Evolutionary conservation across 1,140 invertebrate species (phyloP).

Genomic region (Diuraphis noxia): DNA sequence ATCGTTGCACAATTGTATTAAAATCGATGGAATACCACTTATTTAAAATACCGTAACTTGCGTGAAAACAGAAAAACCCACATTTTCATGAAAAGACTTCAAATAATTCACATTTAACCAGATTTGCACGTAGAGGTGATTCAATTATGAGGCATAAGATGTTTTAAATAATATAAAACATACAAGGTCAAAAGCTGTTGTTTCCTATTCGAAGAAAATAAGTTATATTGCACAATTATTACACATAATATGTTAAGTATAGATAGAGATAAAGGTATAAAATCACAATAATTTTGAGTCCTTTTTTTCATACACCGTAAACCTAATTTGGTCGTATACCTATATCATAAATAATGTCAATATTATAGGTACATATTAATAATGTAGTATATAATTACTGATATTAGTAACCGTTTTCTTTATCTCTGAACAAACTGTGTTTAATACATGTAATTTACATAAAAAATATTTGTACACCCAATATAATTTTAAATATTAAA

Average conservation of each 20-base stretch:
- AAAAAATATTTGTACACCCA: constrained; percentile 11
- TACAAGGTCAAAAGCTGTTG: background rate
- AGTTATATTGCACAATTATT: constrained; percentile 1
- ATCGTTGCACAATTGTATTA: background rate
- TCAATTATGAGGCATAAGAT: background rate
- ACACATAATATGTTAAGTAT: background rate
- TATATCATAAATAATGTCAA: background rate
- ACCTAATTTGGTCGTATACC: background rate
- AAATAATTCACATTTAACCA: background rate
- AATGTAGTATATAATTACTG: background rate
- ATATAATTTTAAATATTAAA: constrained; percentile 29
- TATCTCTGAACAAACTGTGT: background rate
- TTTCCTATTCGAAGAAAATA: background rate
- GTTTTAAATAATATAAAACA: constrained; percentile 6
- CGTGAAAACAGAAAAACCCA: constrained; percentile 11
- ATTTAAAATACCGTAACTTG: background rate
- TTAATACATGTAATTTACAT: constrained; percentile 16
- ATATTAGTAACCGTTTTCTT: background rate
- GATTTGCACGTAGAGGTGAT: constrained; percentile 10
- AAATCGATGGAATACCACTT: constrained; percentile 23
- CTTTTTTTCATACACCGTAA: background rate
- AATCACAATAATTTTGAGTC: background rate
- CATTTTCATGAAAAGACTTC: constrained; percentile 11
- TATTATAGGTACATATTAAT: background rate
- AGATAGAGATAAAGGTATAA: background rate